Evolutionary conservation across 2,888 invertebrate species (phyloP), one percentile per base, ranked within the genome.

Genomic region (Drosophila setosimentum): DNA sequence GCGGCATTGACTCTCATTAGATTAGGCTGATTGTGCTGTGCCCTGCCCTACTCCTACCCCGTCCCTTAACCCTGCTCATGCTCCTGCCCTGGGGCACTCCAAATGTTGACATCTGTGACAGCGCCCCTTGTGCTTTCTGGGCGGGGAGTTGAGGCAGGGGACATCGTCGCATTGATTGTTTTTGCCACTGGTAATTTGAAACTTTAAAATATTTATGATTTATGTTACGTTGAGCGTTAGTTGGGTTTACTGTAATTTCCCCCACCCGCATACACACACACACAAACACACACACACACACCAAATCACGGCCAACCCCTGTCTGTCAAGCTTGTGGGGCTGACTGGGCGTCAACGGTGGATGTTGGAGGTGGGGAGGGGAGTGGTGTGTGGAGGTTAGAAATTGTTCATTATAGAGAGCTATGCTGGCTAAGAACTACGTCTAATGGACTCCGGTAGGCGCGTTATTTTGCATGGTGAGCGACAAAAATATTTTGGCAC

Each of bases 201-300:
- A 80, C 80, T 89, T 78, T 86, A 86, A 90, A 82, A 82, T 82
- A 81, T 83, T 85, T 82, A 84, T 89, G 87, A 89, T 89, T 89
- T 85, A 88, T 86, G 85, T 85, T 64, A 73, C 66, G 63, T 73
- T 66, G 78, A 73, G 78, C 78, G 81, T 78, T 78, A 78, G 81
- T 78, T 78, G 40, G 68, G 62, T 65, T 61, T 53, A 33, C 61
- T 16, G 21, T 30, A 29, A 27, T 32, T 21, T 35, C 50, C 18
- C 58, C 11, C 16, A 3, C 32, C 21, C 27, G 1, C 24, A 6
- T 18, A 33, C 29, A 21, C 42, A 42, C 42, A 42, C 16, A 35
- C 18, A 37, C 37, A 49, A n/a, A n/a, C n/a, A n/a, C n/a, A n/a
- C 21, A 18, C n/a, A 27, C 42, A 30, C 35, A 21, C 59, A 55